Evolutionary conservation across 2,888 invertebrate species (phyloP).

Genomic region (Asteroscopus sphinx): DNA sequence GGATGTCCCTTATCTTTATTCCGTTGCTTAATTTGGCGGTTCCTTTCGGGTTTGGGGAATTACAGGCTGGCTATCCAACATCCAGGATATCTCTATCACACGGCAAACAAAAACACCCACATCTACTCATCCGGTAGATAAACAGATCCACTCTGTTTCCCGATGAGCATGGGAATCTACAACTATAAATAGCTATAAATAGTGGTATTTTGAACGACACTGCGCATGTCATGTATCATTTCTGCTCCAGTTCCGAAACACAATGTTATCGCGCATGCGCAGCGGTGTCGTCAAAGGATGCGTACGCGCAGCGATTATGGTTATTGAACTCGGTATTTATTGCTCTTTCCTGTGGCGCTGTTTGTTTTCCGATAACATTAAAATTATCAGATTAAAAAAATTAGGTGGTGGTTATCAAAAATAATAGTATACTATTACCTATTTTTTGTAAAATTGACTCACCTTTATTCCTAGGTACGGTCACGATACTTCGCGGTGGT

Average conservation of each 20-base stretch:
- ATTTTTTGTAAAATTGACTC: too few relatives aligned
- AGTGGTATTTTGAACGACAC: conserved; percentile 44
- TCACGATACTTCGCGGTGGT: too few relatives aligned
- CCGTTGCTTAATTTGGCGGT: neutral
- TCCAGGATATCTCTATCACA: conserved; percentile 20
- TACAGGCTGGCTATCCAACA: conserved; percentile 5
- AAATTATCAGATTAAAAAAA: neutral
- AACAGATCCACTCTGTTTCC: conserved; percentile 32
- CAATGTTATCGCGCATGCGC: conserved; percentile 67
- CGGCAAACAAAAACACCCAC: conserved; percentile 3
- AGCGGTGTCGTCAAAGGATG: conserved; percentile 61
- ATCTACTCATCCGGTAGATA: conserved; percentile 35
- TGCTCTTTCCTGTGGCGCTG: conserved; percentile 31
- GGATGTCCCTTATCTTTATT: too few relatives aligned
- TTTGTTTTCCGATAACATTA: conserved; percentile 7
- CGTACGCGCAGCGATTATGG: conserved; percentile 55
- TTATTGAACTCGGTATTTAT: conserved; percentile 47
- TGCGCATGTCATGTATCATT: conserved; percentile 56
- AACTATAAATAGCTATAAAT: too few relatives aligned
- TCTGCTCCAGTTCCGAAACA: conserved; percentile 76
- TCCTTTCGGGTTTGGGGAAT: conserved; percentile 7
- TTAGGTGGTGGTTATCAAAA: neutral
- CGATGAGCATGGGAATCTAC: conserved; percentile 34
- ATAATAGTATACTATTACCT: too few relatives aligned
- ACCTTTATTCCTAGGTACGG: too few relatives aligned